These are phyloP conservation scores for Bufo bufo DNA, from an alignment of 2,113 vertebrate species.

Conservation along the genomic window DNA sequence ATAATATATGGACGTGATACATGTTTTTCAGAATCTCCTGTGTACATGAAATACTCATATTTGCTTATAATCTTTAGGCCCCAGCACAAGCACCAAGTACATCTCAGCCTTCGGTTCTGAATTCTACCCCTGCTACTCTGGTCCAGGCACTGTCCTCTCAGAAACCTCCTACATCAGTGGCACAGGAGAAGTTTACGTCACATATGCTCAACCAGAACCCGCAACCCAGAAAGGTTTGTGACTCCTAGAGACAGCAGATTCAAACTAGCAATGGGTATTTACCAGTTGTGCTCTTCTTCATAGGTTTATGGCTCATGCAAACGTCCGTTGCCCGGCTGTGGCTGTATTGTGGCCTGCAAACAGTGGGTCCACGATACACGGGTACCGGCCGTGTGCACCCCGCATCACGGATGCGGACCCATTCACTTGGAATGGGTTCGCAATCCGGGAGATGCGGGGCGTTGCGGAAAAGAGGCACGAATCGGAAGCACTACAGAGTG, in stretches of 20 bases:
- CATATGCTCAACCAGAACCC: constrained; percentile 73
- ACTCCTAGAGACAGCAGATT: neutral
- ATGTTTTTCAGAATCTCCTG: neutral
- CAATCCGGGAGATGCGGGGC: too few species aligned
- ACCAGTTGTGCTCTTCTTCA: neutral
- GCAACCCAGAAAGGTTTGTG: constrained; percentile 80
- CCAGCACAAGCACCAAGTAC: constrained; percentile 71
- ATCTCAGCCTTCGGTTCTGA: constrained; percentile 70
- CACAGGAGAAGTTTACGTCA: constrained; percentile 72
- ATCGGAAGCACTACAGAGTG: too few species aligned
- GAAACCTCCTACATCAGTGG: constrained; percentile 73
- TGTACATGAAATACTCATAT: neutral
- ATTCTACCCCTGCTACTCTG: constrained; percentile 62
- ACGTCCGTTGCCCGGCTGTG: too few species aligned
- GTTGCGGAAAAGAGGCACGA: too few species aligned
- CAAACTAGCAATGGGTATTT: neutral
- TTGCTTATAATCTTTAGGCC: constrained; percentile 67
- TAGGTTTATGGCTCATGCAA: too few species aligned
- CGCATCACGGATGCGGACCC: too few species aligned
- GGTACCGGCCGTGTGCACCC: too few species aligned
- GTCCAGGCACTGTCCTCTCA: constrained; percentile 72
- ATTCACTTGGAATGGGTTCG: too few species aligned
- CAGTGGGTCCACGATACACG: too few species aligned
- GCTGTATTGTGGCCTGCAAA: too few species aligned
- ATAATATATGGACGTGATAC: too few species aligned